Evolutionary conservation across 1,140 invertebrate genomes (phyloP).

Genomic region (Penaeus chinensis): DNA sequence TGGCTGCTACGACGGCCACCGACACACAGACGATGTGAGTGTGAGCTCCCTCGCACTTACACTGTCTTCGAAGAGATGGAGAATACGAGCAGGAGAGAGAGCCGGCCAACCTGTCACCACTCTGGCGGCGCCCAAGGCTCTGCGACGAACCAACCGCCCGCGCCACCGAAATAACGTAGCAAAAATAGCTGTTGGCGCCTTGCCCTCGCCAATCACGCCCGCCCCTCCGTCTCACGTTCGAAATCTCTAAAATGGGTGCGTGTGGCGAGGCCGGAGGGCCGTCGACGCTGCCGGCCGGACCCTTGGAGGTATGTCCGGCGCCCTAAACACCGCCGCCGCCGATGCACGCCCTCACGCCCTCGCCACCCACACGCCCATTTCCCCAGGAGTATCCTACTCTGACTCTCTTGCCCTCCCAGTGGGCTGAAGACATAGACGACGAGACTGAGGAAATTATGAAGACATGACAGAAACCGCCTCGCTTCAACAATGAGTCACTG

Average conservation of each 20-base stretch:
- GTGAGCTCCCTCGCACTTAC: constrained; percentile 24
- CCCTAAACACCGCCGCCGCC: not conserved
- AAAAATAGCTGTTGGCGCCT: constrained; percentile 50
- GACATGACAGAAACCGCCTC: too few relatives aligned
- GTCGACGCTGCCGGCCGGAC: constrained; percentile 26
- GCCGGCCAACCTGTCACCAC: constrained; percentile 61
- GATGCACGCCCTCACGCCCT: not conserved
- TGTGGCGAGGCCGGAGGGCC: constrained; percentile 14
- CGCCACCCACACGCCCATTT: not conserved
- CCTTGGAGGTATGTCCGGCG: too few relatives aligned
- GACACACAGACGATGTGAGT: too few relatives aligned
- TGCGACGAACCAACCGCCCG: constrained; percentile 19
- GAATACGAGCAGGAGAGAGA: constrained; percentile 61
- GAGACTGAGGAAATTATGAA: too few relatives aligned
- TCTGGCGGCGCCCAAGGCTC: constrained; percentile 54
- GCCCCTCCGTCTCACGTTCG: constrained; percentile 43
- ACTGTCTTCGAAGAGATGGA: constrained; percentile 29
- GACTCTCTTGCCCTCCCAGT: not conserved
- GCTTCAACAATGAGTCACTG: too few relatives aligned
- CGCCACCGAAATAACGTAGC: constrained; percentile 55
- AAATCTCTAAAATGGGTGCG: constrained; percentile 45
- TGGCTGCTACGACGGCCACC: too few relatives aligned
- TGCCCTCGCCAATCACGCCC: constrained; percentile 45
- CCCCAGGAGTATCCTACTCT: not conserved
- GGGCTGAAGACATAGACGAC: too few relatives aligned